A percentile compares a stretch with the other conserved stretches of the same genome.
These are phyloP conservation scores for Magallana ariakensis DNA, from an alignment of 1,140 invertebrate genomes.

Conservation along the genomic window DNA sequence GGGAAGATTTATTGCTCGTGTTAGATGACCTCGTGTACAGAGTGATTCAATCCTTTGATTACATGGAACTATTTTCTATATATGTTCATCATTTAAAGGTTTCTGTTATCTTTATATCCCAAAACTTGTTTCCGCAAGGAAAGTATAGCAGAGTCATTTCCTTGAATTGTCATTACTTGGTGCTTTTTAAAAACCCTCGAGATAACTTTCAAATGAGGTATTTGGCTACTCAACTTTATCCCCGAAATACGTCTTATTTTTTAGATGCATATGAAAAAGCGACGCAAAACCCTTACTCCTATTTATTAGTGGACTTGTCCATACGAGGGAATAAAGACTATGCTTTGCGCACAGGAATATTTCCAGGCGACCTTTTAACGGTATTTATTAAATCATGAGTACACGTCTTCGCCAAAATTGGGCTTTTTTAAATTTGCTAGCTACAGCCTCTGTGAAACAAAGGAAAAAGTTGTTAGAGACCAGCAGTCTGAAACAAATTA, in stretches of 20 bases:
- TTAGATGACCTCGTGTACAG: conserved; percentile 24
- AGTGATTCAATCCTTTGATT: conserved; percentile 7
- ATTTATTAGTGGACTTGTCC: conserved; percentile 15
- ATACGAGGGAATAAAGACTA: neutral
- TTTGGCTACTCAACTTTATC: neutral
- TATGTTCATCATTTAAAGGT: conserved; percentile 22
- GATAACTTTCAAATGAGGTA: neutral
- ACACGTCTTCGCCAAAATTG: neutral
- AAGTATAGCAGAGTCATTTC: neutral
- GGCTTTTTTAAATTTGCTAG: too few relatives aligned
- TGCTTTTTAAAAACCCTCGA: conserved; percentile 19
- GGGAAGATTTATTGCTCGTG: neutral
- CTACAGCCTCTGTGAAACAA: too few relatives aligned
- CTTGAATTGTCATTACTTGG: conserved; percentile 6
- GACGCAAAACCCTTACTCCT: neutral
- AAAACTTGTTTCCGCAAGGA: conserved; percentile 17
- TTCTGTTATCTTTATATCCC: conserved; percentile 15
- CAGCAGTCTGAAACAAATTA: too few relatives aligned
- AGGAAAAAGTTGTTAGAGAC: too few relatives aligned
- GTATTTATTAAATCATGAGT: neutral
- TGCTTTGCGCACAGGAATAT: conserved; percentile 4
- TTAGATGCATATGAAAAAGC: conserved; percentile 6
- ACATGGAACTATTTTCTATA: conserved; percentile 32
- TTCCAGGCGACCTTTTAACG: neutral
- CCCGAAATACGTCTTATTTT: conserved; percentile 27